Evolutionary conservation across 2,888 invertebrate species (phyloP), one percentile per base, ranked within the genome.

Genomic region (Didymodactylos carnosus): DNA sequence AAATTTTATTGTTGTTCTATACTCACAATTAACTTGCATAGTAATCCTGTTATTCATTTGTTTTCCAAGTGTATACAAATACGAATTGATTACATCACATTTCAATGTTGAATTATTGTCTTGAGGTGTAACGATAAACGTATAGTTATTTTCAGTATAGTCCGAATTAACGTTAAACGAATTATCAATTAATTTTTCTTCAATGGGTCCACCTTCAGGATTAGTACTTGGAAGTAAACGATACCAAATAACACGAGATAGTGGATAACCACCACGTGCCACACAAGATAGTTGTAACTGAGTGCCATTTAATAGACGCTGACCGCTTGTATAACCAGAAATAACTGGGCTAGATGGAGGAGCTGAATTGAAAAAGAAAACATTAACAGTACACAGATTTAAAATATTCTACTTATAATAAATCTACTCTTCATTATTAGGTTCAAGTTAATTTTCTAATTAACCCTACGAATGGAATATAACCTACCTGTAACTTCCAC

Each of bases 331-430:
- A 84, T 94, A 94, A 0, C 94, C 94, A 79, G 91, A 91, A 78
- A 95, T 94, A 83, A 90, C 90, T 0, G 94, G 94, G 0, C 89
- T 87, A 27, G 92, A 92, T 0, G 94, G 94, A 0, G 94, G 92
- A 87, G 93, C 93, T 7, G n/a, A n/a, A n/a, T n/a, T n/a, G n/a
- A n/a, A n/a, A n/a, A n/a, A n/a, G n/a, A n/a, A n/a, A n/a, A n/a
- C n/a, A n/a, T n/a, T n/a, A n/a, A n/a, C n/a, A n/a, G n/a, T n/a
- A n/a, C n/a, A n/a, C n/a, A n/a, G n/a, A n/a, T n/a, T n/a, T n/a
- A n/a, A n/a, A n/a, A n/a, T n/a, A n/a, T n/a, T n/a, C n/a, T n/a
- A n/a, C n/a, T n/a, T n/a, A n/a, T n/a, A n/a, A n/a, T n/a, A n/a
- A n/a, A n/a, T n/a, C n/a, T n/a, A n/a, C n/a, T n/a, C n/a, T n/a